Percentiles rank a stretch among this genome's conserved stretches.
These are phyloP conservation scores for Dorcus hopei DNA, from an alignment of 2,888 invertebrate genomes.

Conservation along the genomic window DNA sequence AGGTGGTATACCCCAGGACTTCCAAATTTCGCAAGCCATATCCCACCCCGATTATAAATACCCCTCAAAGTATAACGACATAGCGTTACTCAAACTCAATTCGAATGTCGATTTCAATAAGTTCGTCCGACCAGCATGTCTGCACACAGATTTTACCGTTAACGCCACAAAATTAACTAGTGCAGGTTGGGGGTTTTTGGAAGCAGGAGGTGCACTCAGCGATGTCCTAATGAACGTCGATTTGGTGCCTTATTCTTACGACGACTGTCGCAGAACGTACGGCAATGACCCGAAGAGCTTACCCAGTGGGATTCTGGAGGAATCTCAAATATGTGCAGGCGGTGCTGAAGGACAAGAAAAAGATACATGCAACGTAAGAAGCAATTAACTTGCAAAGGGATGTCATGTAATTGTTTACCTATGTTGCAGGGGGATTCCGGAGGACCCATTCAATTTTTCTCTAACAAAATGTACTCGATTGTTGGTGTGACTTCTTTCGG, in stretches of 20 bases:
- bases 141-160: conserved; percentile 46
- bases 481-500: conserved; percentile 5
- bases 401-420: too few relatives aligned
- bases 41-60: conserved; percentile 6
- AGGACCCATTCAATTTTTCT: conserved; percentile 54
- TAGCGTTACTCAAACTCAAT: conserved; percentile 59
- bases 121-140: conserved; percentile 60
- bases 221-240: conserved; percentile 50
- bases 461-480: neutral
- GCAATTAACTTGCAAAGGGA: too few relatives aligned
- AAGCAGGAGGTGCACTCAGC: conserved; percentile 27
- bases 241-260: conserved; percentile 36
- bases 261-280: conserved; percentile 37
- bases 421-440: conserved; percentile 60
- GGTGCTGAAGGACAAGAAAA: conserved; percentile 32
- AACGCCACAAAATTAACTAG: conserved; percentile 50
- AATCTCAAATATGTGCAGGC: conserved; percentile 49
- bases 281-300: conserved; percentile 22
- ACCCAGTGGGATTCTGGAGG: conserved; percentile 35
- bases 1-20: conserved; percentile 6
- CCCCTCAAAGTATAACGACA: conserved; percentile 54
- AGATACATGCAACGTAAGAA: conserved; percentile 45
- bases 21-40: neutral
- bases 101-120: conserved; percentile 51
- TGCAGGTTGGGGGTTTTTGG: conserved; percentile 53